Evolutionary conservation across 2,113 vertebrate genomes (phyloP).

Genomic region (Pseudopodoces humilis): DNA sequence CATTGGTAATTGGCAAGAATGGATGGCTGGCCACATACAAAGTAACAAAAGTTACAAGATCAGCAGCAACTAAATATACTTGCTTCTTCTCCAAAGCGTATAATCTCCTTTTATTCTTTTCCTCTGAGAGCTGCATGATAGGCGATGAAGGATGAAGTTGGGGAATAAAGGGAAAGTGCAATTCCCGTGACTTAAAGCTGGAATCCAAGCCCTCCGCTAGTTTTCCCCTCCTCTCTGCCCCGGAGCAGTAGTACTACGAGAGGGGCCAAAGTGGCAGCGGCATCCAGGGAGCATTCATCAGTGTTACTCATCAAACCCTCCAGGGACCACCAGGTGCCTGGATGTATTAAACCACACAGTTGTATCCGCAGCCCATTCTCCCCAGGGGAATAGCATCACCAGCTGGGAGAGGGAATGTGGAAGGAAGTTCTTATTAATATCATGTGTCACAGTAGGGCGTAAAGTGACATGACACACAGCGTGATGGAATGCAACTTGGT

Average conservation of each 20-base stretch:
- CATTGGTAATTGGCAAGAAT: slow-evolving; percentile 57
- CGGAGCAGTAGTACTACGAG: neutral
- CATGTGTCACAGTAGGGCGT: neutral
- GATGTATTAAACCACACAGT: neutral
- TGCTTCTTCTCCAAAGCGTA: neutral
- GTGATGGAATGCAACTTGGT: neutral
- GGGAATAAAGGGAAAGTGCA: neutral
- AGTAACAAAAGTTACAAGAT: slow-evolving; percentile 44
- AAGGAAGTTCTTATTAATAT: neutral
- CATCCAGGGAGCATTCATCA: neutral
- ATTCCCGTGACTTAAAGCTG: neutral
- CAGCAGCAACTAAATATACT: slow-evolving; percentile 54
- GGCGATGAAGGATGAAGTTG: neutral
- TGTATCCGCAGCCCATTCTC: neutral
- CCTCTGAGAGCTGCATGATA: neutral
- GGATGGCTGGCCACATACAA: slow-evolving; percentile 51
- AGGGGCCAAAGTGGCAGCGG: neutral
- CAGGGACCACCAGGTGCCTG: neutral
- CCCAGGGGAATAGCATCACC: neutral
- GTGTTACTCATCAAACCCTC: neutral
- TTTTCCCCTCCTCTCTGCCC: neutral
- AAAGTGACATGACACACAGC: rapidly evolving
- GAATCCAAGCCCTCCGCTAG: neutral
- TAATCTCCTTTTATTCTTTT: neutral
- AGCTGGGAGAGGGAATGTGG: neutral